phyloP scores from a whole-genome alignment of 2,888 invertebrate species.

The Dryomyza anilis region DNA sequence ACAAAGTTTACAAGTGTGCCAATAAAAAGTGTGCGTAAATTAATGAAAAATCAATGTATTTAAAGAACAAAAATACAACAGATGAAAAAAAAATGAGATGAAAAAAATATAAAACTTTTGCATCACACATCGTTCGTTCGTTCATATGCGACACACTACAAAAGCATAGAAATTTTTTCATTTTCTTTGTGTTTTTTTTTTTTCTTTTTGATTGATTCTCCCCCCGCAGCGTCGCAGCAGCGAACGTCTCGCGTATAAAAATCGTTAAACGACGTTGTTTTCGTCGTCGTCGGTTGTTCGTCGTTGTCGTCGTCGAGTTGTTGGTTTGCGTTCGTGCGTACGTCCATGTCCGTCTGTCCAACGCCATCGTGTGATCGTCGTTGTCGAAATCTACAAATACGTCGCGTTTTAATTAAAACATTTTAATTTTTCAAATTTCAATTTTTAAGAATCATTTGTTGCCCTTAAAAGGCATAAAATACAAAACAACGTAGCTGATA shows the following conservation, averaged over 20 bases:
- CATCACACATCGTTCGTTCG: slow-evolving; percentile 6
- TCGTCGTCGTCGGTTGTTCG: slow-evolving; percentile 32
- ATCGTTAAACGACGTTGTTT: slow-evolving; percentile 24
- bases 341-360: slow-evolving; percentile 31
- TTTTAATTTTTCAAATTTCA: slow-evolving; percentile 1
- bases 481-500: not conserved
- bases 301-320: slow-evolving; percentile 34
- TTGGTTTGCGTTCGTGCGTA: slow-evolving; percentile 11
- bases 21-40: slow-evolving; percentile 43
- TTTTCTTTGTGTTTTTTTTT: slow-evolving; percentile 33
- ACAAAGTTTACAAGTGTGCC: slow-evolving; percentile 30
- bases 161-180: slow-evolving; percentile 23
- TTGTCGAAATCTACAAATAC: slow-evolving; percentile 32
- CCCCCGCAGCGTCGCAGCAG: slow-evolving; percentile 31
- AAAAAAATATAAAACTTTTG: no score
- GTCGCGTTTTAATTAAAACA: slow-evolving; percentile 44
- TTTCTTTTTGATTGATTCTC: slow-evolving; percentile 49
- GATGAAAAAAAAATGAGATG: no score
- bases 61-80: no score
- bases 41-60: slow-evolving; percentile 19
- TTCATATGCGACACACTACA: no score
- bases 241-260: slow-evolving; percentile 12
- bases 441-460: not conserved
- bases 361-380: slow-evolving; percentile 19
- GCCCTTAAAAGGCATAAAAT: not conserved